A percentile compares a stretch with the other conserved stretches of the same genome.
phyloP scores from a whole-genome alignment of 2,888 invertebrate species.

The Lypha dubia region DNA sequence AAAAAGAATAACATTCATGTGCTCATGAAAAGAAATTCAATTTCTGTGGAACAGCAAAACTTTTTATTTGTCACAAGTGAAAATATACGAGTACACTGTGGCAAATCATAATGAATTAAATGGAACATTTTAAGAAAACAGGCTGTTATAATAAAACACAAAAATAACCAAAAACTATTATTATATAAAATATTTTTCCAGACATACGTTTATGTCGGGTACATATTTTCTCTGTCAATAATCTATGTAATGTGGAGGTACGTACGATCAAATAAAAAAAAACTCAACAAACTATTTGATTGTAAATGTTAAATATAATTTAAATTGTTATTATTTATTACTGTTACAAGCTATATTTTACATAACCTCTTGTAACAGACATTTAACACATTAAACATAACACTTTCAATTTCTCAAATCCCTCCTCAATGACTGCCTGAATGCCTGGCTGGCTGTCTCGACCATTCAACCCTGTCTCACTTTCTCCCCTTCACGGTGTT shows the following conservation, averaged over 20 bases:
- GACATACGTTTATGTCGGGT: neutral
- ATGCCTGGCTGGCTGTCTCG: conserved; percentile 19
- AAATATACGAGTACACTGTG: too few species aligned
- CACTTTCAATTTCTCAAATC: conserved; percentile 62
- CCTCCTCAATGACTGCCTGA: conserved; percentile 57
- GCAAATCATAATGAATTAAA: too few species aligned
- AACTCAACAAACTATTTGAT: conserved; percentile 46
- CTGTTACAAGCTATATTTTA: conserved; percentile 71
- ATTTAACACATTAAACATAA: conserved; percentile 73
- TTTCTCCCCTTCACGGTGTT: too few species aligned
- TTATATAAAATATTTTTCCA: too few species aligned
- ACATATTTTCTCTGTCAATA: conserved; percentile 9
- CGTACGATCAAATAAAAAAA: neutral
- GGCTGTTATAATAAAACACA: too few species aligned
- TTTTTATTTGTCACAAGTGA: too few species aligned
- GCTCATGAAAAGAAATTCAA: too few species aligned
- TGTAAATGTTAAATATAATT: conserved; percentile 71
- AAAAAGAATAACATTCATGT: too few species aligned
- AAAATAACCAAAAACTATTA: too few species aligned
- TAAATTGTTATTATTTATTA: conserved; percentile 73
- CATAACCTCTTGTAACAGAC: conserved; percentile 72
- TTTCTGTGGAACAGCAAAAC: too few species aligned
- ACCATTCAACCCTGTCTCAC: neutral
- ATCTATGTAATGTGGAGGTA: neutral
- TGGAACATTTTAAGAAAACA: too few species aligned